phyloP scores from a whole-genome alignment of 1,140 invertebrate genomes.

The Carposina sasakii region DNA sequence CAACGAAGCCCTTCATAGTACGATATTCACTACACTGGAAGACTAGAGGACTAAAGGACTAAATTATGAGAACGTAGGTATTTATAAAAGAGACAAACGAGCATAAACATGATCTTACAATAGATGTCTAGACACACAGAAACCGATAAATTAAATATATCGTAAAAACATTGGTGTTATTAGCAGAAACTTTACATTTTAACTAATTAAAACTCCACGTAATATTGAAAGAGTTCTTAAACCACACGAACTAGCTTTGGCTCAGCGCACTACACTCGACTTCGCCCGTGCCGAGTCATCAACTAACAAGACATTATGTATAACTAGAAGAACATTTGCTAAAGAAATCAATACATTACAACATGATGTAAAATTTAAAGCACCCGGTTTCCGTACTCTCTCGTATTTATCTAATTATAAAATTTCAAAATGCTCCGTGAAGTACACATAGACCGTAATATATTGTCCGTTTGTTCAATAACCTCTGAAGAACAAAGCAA shows the following conservation, averaged over 20 bases:
- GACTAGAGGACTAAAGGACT: conserved; percentile 37
- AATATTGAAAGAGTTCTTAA: conserved; percentile 21
- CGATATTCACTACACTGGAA: conserved; percentile 52
- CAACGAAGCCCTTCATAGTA: too few species aligned
- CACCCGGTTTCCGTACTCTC: conserved; percentile 69
- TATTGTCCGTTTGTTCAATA: conserved; percentile 59
- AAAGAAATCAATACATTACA: conserved; percentile 65
- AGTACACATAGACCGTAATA: conserved; percentile 56
- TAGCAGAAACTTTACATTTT: conserved; percentile 28
- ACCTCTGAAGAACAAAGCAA: conserved; percentile 51
- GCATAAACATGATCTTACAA: too few species aligned
- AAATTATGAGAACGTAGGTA: conserved; percentile 30
- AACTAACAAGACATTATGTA: conserved; percentile 26
- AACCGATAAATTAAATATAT: too few species aligned
- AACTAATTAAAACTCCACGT: conserved; percentile 23
- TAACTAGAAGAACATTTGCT: conserved; percentile 56
- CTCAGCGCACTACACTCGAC: not conserved
- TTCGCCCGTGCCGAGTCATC: conserved; percentile 11
- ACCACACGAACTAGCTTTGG: conserved; percentile 17
- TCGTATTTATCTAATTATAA: conserved; percentile 65
- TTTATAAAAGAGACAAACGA: too few species aligned
- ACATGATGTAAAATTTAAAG: conserved; percentile 71
- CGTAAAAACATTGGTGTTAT: conserved; percentile 67
- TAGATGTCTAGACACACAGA: too few species aligned
- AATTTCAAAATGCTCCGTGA: conserved; percentile 54